Evolutionary conservation across 2,797 vertebrate genomes (phyloP).

Genomic region (Macropodus opercularis): DNA sequence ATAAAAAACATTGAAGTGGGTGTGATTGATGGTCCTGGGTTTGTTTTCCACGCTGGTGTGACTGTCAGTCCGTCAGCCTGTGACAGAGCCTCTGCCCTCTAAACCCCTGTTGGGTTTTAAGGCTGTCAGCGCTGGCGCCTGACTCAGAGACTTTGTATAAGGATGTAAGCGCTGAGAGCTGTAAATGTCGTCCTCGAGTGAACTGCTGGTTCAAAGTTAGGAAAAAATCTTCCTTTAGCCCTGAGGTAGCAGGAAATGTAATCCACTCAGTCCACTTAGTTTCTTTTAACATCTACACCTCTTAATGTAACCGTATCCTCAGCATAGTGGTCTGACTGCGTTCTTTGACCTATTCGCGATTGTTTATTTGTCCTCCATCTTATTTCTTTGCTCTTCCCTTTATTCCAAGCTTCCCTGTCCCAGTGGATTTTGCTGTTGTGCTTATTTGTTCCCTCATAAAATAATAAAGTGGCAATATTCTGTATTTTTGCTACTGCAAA

Average conservation of each 20-base stretch:
- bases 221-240: slow-evolving; percentile 22
- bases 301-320: not conserved
- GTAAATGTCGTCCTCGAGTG: slow-evolving; percentile 43
- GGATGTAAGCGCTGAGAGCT: slow-evolving; percentile 62
- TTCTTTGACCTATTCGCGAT: slow-evolving; percentile 7
- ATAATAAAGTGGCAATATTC: not conserved
- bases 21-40: slow-evolving; percentile 51
- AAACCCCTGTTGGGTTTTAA: slow-evolving; percentile 63
- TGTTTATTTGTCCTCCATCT: slow-evolving; percentile 12
- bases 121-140: slow-evolving; percentile 61
- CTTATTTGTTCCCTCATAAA: slow-evolving; percentile 12
- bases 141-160: slow-evolving; percentile 54
- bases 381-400: slow-evolving; percentile 20
- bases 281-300: slow-evolving; percentile 24
- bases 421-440: slow-evolving; percentile 9
- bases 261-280: slow-evolving; percentile 25
- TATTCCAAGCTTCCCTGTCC: not conserved
- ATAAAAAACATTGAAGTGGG: slow-evolving; percentile 20
- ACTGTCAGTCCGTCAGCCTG: slow-evolving; percentile 58
- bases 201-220: slow-evolving; percentile 38
- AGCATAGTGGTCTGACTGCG: slow-evolving; percentile 12
- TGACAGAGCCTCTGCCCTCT: slow-evolving; percentile 69
- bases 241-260: slow-evolving; percentile 38
- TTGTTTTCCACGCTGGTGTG: slow-evolving; percentile 39
- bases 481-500: slow-evolving; percentile 2